A percentile compares a stretch with the other conserved stretches of the same genome.
Conservation (phyloP, 2,113 vertebrate genomes). For the Xenus cinereus region DNA sequence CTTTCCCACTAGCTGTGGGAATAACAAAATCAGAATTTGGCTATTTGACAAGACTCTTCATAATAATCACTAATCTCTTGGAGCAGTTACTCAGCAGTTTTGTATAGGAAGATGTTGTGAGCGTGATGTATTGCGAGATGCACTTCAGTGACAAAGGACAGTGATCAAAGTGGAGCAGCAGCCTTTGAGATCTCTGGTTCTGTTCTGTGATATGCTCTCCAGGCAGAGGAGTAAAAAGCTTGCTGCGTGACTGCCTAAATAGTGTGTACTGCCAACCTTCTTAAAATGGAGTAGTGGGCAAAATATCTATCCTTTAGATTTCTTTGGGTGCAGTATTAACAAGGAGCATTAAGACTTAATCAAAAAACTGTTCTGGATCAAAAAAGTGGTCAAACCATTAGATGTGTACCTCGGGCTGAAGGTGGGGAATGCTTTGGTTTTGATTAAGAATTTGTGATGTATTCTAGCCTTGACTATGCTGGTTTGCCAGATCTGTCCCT, state of each 20-base stretch:
- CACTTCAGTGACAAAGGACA: neutral
- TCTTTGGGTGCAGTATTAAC: neutral
- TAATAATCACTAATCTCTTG: neutral
- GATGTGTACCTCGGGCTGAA: neutral
- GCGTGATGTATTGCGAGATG: neutral
- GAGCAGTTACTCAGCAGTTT: neutral
- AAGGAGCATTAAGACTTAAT: neutral
- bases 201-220: neutral
- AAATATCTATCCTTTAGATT: neutral
- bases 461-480: slow-evolving; percentile 72
- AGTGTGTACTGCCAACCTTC: neutral
- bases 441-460: neutral
- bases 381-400: neutral
- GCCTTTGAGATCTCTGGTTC: neutral
- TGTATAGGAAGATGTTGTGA: neutral
- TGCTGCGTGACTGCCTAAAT: neutral
- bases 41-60: neutral
- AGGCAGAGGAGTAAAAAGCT: neutral
- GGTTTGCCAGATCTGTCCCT: slow-evolving; percentile 87
- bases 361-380: neutral
- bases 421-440: neutral
- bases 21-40: neutral
- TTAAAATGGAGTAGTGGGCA: neutral
- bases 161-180: neutral
- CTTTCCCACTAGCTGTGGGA: neutral